Evolutionary conservation across 1,140 invertebrate species (phyloP).

Genomic region (Bursaphelenchus mucronatus): DNA sequence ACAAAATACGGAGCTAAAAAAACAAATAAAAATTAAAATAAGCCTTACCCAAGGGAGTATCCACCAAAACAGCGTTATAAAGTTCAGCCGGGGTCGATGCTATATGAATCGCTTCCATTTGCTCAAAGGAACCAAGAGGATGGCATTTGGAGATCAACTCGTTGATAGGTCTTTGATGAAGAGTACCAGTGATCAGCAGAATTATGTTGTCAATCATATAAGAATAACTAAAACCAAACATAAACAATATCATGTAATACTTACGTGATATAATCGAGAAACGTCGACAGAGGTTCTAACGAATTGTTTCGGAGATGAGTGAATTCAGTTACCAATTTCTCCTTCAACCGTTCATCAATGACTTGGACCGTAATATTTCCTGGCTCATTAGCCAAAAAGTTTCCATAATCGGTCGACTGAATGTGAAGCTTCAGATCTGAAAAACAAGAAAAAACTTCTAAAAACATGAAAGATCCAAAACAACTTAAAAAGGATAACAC

Average conservation of each 20-base stretch:
- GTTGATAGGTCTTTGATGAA: slow-evolving; percentile 94
- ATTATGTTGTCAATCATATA: slow-evolving; percentile 99
- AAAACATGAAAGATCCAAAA: slow-evolving; percentile 2
- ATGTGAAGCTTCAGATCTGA: slow-evolving; percentile 96
- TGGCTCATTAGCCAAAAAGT: slow-evolving; percentile 95
- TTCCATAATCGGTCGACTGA: slow-evolving; percentile 97
- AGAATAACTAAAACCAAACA: slow-evolving; percentile 71
- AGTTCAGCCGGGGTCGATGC: slow-evolving; percentile 96
- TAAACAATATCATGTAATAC: slow-evolving; percentile 24
- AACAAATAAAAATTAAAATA: background rate
- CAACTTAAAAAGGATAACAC: slow-evolving; percentile 40
- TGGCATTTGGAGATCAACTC: slow-evolving; percentile 98
- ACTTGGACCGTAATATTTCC: slow-evolving; percentile 92
- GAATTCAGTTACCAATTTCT: slow-evolving; percentile 97
- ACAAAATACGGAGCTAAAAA: slow-evolving; percentile 92
- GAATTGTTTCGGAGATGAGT: slow-evolving; percentile 96
- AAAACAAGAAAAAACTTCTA: slow-evolving; percentile 42
- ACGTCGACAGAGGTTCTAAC: slow-evolving; percentile 90
- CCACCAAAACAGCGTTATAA: slow-evolving; percentile 97
- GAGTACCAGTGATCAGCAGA: slow-evolving; percentile 91
- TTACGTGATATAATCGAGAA: slow-evolving; percentile 94
- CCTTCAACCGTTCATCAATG: slow-evolving; percentile 94
- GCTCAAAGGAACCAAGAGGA: slow-evolving; percentile 96
- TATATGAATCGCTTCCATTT: slow-evolving; percentile 99
- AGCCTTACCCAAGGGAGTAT: slow-evolving; percentile 83